A percentile compares a stretch with the other conserved stretches of the same genome.
Evolutionary conservation across 2,888 invertebrate species (phyloP).

Genomic region (Phaedon cochleariae): DNA sequence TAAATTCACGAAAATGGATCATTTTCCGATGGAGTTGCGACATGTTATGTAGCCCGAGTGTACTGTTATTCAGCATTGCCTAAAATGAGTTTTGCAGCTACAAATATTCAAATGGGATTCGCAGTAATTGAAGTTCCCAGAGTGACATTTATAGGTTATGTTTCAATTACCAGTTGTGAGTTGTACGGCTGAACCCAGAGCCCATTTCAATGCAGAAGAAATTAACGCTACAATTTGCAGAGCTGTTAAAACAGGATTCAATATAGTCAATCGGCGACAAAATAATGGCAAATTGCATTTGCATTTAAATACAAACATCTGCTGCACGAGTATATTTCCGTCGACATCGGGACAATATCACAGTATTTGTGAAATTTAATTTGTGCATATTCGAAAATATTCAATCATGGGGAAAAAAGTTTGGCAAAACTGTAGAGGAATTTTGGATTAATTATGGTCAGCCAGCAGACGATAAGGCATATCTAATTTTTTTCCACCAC

Average conservation of each 20-base stretch:
- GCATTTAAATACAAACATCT: slow-evolving; percentile 31
- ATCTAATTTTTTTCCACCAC: too few relatives aligned
- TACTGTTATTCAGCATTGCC: neutral
- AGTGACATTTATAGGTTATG: slow-evolving; percentile 2
- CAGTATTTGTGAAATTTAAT: neutral
- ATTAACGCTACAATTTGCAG: slow-evolving; percentile 22
- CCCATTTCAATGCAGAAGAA: slow-evolving; percentile 8
- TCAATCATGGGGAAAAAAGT: too few relatives aligned
- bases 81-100: neutral
- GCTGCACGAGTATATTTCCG: slow-evolving; percentile 6
- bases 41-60: too few relatives aligned
- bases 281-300: slow-evolving; percentile 31
- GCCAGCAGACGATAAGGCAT: too few relatives aligned
- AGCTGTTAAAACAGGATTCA: slow-evolving; percentile 27
- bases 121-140: neutral
- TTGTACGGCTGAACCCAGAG: neutral
- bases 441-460: too few relatives aligned
- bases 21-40: too few relatives aligned
- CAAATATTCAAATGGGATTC: neutral
- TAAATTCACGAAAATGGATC: too few relatives aligned
- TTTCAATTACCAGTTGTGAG: neutral
- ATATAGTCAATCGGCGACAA: slow-evolving; percentile 32
- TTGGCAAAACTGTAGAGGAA: too few relatives aligned
- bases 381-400: neutral
- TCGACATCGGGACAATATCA: neutral